Evolutionary conservation across 2,888 invertebrate species (phyloP).

Genomic region (Anagyrus pseudococci): DNA sequence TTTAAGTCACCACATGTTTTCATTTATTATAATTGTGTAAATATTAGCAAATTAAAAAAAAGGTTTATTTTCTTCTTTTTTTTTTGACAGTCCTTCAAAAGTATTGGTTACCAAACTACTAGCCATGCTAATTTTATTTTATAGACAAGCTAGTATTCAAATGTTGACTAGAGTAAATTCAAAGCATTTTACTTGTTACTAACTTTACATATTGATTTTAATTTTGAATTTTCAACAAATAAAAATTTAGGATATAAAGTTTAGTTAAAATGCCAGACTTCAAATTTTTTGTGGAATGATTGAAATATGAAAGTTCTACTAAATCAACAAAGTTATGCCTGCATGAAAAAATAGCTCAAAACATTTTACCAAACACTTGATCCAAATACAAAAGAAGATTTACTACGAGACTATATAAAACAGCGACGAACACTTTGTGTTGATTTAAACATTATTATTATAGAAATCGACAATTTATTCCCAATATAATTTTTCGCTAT

Average conservation of each 20-base stretch:
- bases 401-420: slow-evolving; percentile 27
- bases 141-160: slow-evolving; percentile 29
- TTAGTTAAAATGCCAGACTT: slow-evolving; percentile 7
- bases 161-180: slow-evolving; percentile 47
- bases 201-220: slow-evolving; percentile 24
- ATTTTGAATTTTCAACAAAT: slow-evolving; percentile 15
- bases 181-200: too few relatives aligned
- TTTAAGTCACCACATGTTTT: slow-evolving; percentile 19
- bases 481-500: slow-evolving; percentile 45
- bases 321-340: slow-evolving; percentile 2
- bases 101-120: slow-evolving; percentile 17
- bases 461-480: slow-evolving; percentile 32
- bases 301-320: not conserved
- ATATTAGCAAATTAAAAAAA: slow-evolving; percentile 19
- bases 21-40: slow-evolving; percentile 6
- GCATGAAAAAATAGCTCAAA: slow-evolving; percentile 10
- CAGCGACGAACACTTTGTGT: slow-evolving; percentile 28
- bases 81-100: slow-evolving; percentile 14
- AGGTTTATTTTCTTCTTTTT: slow-evolving; percentile 11
- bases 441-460: slow-evolving; percentile 22
- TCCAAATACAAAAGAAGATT: slow-evolving; percentile 30
- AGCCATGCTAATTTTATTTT: slow-evolving; percentile 12
- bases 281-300: slow-evolving; percentile 21
- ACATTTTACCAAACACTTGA: slow-evolving; percentile 33
- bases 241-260: slow-evolving; percentile 1